phyloP scores from a whole-genome alignment of 2,113 vertebrate species.

The Glaucomys volans region DNA sequence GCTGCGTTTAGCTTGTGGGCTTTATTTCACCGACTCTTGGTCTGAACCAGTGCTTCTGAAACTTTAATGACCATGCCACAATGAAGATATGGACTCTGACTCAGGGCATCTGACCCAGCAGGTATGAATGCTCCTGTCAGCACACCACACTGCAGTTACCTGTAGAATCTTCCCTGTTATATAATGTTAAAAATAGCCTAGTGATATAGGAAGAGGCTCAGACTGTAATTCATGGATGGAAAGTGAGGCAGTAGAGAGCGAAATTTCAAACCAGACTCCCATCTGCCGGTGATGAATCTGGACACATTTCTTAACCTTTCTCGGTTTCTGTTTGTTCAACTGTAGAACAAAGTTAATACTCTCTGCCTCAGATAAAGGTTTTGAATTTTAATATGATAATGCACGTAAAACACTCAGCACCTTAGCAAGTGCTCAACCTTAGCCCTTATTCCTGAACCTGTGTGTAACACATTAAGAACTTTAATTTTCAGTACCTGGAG shows the following conservation, averaged over 20 bases:
- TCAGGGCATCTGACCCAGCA: background rate
- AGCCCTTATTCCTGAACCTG: slow-evolving; percentile 9
- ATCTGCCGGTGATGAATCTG: background rate
- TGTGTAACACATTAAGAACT: slow-evolving; percentile 22
- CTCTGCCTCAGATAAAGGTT: slow-evolving; percentile 1
- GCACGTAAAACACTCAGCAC: background rate
- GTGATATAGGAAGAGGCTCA: background rate
- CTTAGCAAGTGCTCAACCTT: background rate
- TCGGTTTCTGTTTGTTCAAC: slow-evolving; percentile 37
- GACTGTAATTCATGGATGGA: background rate
- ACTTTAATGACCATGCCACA: background rate
- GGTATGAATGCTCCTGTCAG: background rate
- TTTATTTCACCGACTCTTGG: background rate
- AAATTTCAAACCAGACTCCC: slow-evolving; percentile 27
- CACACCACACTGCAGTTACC: background rate
- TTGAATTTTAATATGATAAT: slow-evolving; percentile 37
- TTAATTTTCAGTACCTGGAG: slow-evolving; percentile 26
- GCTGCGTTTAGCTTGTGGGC: background rate
- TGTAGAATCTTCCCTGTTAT: background rate
- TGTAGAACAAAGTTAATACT: slow-evolving; percentile 10
- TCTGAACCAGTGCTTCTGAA: background rate
- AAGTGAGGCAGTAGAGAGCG: background rate
- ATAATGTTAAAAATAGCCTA: background rate
- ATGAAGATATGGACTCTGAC: background rate
- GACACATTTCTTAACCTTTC: background rate